Base-by-base conservation (phyloP, 2,797 vertebrate species). In the Protonibea diacanthus region DNA sequence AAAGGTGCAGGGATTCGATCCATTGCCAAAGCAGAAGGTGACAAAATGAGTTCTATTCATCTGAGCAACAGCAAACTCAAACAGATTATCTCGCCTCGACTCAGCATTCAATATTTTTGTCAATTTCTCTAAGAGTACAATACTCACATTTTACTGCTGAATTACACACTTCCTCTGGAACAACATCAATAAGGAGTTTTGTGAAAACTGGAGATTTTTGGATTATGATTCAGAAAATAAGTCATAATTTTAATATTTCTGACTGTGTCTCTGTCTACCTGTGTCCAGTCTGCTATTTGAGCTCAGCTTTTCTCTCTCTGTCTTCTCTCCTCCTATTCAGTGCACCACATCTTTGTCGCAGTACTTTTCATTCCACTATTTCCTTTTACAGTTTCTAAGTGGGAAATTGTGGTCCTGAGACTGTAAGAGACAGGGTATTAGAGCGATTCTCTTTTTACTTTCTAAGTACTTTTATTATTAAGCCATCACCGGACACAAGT, bases 401-500 rank as follows among this genome's bases (percentile, higher is more conserved):
- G 45, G 0, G 1, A 18, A 75, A 11, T 3, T 7, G 49, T 67
- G 27, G 1, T 58, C 68, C 48, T n/a, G 56, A 58, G 33, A 56
- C n/a, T 44, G 8, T 52, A 27, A 78, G 20, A 71, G 51, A 58
- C 29, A 71, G 58, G 3, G n/a, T 56, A 57, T 58, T 20, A 27
- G 7, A 59, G n/a, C 6, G 42, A 51, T 20, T 47, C 29, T 74
- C 11, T 55, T 29, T 15, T 42, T 44, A 33, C 7, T 53, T 65
- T 33, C 33, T 25, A 25, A 53, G n/a, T 29, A 13, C 40, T 48
- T 11, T 23, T 33, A 74, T 72, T 52, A 58, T 65, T 6, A 70
- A 82, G 55, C 29, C 13, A 51, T 77, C 44, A 66, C 33, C 58
- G 55, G 53, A 62, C 59, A 48, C 18, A 56, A 33, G 21, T 47